Percentiles rank a stretch among this genome's conserved stretches.
Conservation (phyloP, 2,113 vertebrate genomes). For the Apteryx mantelli region DNA sequence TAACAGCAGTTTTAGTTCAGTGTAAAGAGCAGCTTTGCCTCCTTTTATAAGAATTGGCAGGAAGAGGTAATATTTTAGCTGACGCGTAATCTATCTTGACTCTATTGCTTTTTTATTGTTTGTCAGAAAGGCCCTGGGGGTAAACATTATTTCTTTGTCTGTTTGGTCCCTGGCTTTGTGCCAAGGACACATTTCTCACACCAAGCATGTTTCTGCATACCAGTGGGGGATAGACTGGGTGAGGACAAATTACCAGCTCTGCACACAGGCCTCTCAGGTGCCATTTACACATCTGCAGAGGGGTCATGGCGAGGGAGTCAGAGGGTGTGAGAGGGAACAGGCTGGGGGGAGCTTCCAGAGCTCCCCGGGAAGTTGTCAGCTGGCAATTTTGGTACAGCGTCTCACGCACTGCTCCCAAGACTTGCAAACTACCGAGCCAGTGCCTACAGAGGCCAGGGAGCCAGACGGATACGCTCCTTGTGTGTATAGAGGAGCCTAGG, state of each 20-base stretch:
- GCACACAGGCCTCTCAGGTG: slow-evolving; percentile 50
- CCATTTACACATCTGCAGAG: slow-evolving; percentile 61
- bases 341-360: slow-evolving; percentile 26
- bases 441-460: background rate
- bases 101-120: slow-evolving; percentile 79
- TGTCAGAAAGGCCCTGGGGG: slow-evolving; percentile 80
- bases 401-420: slow-evolving; percentile 27
- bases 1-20: slow-evolving; percentile 70
- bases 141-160: slow-evolving; percentile 82
- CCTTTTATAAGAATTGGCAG: slow-evolving; percentile 84
- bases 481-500: background rate
- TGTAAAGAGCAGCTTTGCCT: slow-evolving; percentile 55
- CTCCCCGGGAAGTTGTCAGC: slow-evolving; percentile 37
- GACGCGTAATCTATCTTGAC: slow-evolving; percentile 83
- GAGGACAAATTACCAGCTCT: slow-evolving; percentile 64
- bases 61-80: slow-evolving; percentile 80
- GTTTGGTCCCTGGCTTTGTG: slow-evolving; percentile 75
- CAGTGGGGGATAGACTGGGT: slow-evolving; percentile 58
- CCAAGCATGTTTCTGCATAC: slow-evolving; percentile 79
- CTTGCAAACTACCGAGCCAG: background rate
- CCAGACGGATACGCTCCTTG: background rate
- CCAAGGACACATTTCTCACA: slow-evolving; percentile 81
- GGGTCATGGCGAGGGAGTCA: background rate
- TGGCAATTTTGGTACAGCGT: background rate
- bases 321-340: slow-evolving; percentile 22